These are phyloP conservation scores for Chlorospingus semifuscus DNA, from an alignment of 2,797 vertebrate genomes.

Conservation along the genomic window DNA sequence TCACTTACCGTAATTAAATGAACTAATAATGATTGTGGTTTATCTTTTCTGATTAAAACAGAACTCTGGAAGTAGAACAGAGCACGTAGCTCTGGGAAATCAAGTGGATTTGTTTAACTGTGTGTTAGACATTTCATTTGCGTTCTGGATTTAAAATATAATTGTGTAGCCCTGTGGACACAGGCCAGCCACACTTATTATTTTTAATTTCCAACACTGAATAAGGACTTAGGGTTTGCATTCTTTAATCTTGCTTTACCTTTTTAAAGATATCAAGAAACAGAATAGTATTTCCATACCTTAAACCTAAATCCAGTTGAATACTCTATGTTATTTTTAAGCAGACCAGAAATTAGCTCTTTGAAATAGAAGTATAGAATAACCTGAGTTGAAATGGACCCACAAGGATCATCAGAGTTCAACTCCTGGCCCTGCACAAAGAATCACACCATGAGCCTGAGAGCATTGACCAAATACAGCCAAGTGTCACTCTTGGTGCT, in stretches of 20 bases:
- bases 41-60: conserved; percentile 4
- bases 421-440: not conserved
- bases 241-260: not conserved
- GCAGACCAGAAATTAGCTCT: not conserved
- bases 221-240: not conserved
- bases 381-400: not conserved
- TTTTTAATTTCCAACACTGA: not conserved
- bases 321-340: not conserved
- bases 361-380: not conserved
- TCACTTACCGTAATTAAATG: not conserved
- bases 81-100: not conserved
- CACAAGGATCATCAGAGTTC: not conserved
- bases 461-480: not conserved
- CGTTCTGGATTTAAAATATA: not conserved
- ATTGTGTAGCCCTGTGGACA: not conserved
- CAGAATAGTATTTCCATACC: not conserved
- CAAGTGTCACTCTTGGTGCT: not conserved
- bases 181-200: not conserved
- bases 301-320: not conserved
- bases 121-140: not conserved
- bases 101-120: conserved; percentile 8
- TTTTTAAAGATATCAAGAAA: not conserved
- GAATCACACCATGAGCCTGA: not conserved
- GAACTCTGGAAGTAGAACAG: not conserved
- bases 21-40: not conserved